Evolutionary conservation across 1,140 invertebrate genomes (phyloP).

Genomic region (Drosophila athabasca): DNA sequence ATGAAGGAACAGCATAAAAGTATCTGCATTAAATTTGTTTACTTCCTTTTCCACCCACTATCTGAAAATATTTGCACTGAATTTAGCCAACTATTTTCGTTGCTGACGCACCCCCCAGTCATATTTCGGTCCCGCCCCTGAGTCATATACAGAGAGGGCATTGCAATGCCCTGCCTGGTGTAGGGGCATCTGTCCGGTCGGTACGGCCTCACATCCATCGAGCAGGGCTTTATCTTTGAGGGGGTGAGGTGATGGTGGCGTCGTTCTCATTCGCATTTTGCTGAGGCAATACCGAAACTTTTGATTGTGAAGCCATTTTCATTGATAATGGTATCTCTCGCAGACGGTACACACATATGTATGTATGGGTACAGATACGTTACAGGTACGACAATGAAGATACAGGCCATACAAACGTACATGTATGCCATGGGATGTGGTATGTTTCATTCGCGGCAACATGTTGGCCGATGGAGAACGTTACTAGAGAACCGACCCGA

Average conservation of each 20-base stretch:
- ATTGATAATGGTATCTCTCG: conserved; percentile 74
- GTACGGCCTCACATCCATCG: too few relatives aligned
- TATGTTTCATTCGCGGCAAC: conserved; percentile 15
- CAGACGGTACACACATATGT: not conserved
- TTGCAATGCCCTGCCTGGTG: too few relatives aligned
- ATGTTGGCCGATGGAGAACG: conserved; percentile 19
- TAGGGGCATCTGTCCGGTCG: too few relatives aligned
- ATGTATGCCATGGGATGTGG: not conserved
- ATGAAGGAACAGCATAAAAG: too few relatives aligned
- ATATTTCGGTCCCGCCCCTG: too few relatives aligned
- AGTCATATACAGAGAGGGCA: too few relatives aligned
- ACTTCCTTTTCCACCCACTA: too few relatives aligned
- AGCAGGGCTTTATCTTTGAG: conserved; percentile 29
- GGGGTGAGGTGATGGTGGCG: conserved; percentile 26
- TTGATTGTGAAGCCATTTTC: conserved; percentile 60
- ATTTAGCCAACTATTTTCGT: too few relatives aligned
- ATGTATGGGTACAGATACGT: not conserved
- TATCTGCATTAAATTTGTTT: too few relatives aligned
- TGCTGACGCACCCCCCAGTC: too few relatives aligned
- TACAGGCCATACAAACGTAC: conserved; percentile 3
- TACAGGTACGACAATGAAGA: not conserved
- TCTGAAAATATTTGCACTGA: too few relatives aligned
- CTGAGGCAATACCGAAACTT: conserved; percentile 54
- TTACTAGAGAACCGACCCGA: not conserved
- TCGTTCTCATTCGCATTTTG: conserved; percentile 44